Base-by-base conservation (phyloP, 2,797 vertebrate species). In the Cottoperca gobio region DNA sequence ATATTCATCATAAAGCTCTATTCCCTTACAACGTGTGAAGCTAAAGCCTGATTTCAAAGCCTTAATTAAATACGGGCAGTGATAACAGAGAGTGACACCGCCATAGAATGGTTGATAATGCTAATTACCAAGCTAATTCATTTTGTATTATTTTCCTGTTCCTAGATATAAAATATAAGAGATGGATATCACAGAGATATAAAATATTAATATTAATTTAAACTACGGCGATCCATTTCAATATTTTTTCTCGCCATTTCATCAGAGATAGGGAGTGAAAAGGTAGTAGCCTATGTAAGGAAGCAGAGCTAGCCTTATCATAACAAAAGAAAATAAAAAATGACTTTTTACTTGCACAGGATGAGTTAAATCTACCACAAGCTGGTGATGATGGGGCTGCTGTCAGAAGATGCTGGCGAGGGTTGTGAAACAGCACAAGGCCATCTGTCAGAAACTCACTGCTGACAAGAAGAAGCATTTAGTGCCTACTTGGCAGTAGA, bases 391-490 rank as follows among this genome's bases (percentile, higher is more conserved):
- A 85, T 73, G 79, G 74, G 39, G 48, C 39, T 81, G 42, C 74
- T 90, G 90, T 88, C 88, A 91, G 86, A 82, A 79, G 73, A 89
- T 65, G 73, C 76, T 86, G 75, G 73, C 82, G 82, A 78, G 79
- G 82, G 76, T 81, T 85, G 83, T 70, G 80, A 83, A 84, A 81
- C 55, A 80, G 71, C 67, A 39, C 63, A 62, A 79, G 81, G 86
- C 88, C 89, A 92, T 92, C 91, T 92, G 91, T 86, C 87, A 88
- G 84, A 78, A 85, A 77, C 70, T 84, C 74, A 73, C 35, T 78
- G 78, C 78, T 80, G 85, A 91, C 85, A 88, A 70, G 85, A 85
- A 85, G 76, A 79, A 86, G 70, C 63, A 79, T 83, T 86, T 83
- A 86, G 76, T 70, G 79, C 45, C 40, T 75, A 42, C 75, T 79